Base-by-base conservation (phyloP, 2,888 invertebrate genomes). In the Mycogona germanica region DNA sequence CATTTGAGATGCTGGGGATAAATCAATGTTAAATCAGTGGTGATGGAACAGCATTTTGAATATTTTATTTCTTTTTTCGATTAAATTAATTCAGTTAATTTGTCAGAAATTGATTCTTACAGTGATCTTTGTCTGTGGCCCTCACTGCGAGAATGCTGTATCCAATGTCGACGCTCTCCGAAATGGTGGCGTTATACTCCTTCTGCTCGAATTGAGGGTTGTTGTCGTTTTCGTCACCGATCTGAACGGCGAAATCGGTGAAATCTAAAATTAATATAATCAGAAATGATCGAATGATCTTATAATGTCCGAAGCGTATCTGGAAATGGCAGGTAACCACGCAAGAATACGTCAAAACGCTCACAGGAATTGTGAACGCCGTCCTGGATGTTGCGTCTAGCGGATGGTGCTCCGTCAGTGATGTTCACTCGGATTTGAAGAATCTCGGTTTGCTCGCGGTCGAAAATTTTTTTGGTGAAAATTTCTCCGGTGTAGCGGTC, bases 141-240 rank as follows among this genome's bases (percentile, higher is more conserved):
- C 80, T 82, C 1, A 96, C 91, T 70, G 88, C 86, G 41, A 87
- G 84, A 6, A 92, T 87, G 50, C 84, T 76, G 56, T 80, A 81
- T 64, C 86, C 84, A 25, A 81, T 78, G 66, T 92, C 87, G 2
- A 86, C 82, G 68, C 87, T 82, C 72, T 93, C 95, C 29, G 68
- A 66, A 2, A 73, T 70, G 49, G 68, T 68, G 1, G 73, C 72
- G 37, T 63, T 60, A 59, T 72, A 72, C 79, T 78, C 59, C 1
- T 76, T 70, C 65, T 84, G 76, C n/a, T 81, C 81, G 67, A 97
- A 97, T 62, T 79, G 79, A 0, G 97, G 97, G 21, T 82, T 78
- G 69, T 97, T 96, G 70, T 97, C 97, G 69, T 97, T 97, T 67
- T 87, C 87, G 71, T 97, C 97, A 23, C 87, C 89, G 41, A 97